Base-by-base conservation (phyloP, 92 coral and sea anemone species). In the Zoanthus gigantus region DNA sequence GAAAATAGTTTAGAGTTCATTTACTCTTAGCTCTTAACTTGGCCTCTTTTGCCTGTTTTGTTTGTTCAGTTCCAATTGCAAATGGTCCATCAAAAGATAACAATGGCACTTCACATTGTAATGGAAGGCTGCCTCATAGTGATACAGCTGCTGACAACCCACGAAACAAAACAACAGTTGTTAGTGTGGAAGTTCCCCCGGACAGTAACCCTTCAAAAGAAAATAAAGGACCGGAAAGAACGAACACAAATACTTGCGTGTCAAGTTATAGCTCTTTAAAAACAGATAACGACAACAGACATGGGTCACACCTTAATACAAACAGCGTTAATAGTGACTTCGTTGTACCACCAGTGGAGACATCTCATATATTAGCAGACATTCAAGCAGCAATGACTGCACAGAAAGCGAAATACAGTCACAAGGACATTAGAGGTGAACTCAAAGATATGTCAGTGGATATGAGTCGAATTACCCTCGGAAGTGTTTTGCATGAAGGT, bases 401-500 rank as follows among this genome's bases (percentile, higher is more conserved):
- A 0, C 98, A 91, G 92, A 93, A 83, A 86, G 98, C 94, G 8
- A 93, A 97, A 85, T 95, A 97, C 68, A 93, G 99, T 30, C 92
- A 97, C 88, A 94, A 92, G 71, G 98, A 97, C 89, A 97, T 97
- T 81, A 93, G 95, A 67, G 88, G 90, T 2, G 98, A 97, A 86
- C 86, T 97, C 37, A 84, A 89, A 57, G 94, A 90, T 45, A 72
- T 97, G 42, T 89, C 90, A 29, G 96, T 97, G 58, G 99, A 97
- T 67, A 91, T 94, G 98, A 92, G 90, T n/a, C 91, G 99, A 48
- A 93, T 97, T 7, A 95, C 99, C 9, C 83, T 97, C 23, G 99
- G 97, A 58, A 96, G 96, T 45, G 78, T 95, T 69, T 29, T 97
- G 31, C 93, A 95, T 82, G 98, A 95, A 92, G 99, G 98, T 95